These are phyloP conservation scores for Axis porcinus DNA, from an alignment of 2,113 vertebrate species.

Conservation along the genomic window DNA sequence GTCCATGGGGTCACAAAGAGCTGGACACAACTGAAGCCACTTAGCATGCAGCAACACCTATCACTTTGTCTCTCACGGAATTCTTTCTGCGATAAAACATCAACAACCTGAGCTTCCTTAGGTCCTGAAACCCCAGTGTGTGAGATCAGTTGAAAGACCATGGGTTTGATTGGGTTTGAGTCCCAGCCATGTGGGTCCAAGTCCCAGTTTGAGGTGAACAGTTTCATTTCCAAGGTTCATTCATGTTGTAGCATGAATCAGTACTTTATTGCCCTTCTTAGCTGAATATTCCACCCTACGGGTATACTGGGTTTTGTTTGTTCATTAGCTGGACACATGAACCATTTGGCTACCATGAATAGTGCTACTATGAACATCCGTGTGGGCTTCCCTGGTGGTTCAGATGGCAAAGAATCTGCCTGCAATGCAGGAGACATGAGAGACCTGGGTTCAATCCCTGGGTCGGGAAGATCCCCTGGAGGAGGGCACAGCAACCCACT, in stretches of 20 bases:
- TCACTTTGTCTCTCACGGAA: not conserved
- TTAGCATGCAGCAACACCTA: not conserved
- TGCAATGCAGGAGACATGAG: not conserved
- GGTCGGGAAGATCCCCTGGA: not conserved
- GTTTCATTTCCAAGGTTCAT: not conserved
- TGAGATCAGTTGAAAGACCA: not conserved
- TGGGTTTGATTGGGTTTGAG: not conserved
- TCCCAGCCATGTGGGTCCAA: not conserved
- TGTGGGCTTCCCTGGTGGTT: not conserved
- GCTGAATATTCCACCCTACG: not conserved
- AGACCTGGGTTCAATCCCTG: not conserved
- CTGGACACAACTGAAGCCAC: not conserved
- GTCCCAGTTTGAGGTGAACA: not conserved
- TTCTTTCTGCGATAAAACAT: not conserved
- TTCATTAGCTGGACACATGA: not conserved
- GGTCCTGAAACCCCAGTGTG: not conserved
- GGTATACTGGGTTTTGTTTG: not conserved
- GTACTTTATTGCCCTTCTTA: not conserved
- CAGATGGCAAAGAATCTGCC: not conserved
- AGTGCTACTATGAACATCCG: not conserved
- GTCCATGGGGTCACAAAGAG: not conserved
- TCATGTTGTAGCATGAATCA: not conserved
- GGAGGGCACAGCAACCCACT: not conserved
- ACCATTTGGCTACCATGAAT: not conserved
- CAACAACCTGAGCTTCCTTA: not conserved